Evolutionary conservation across 2,888 invertebrate genomes (phyloP), one percentile per base, ranked within the genome.

Genomic region (Kuschelorhynchus macadamiae): DNA sequence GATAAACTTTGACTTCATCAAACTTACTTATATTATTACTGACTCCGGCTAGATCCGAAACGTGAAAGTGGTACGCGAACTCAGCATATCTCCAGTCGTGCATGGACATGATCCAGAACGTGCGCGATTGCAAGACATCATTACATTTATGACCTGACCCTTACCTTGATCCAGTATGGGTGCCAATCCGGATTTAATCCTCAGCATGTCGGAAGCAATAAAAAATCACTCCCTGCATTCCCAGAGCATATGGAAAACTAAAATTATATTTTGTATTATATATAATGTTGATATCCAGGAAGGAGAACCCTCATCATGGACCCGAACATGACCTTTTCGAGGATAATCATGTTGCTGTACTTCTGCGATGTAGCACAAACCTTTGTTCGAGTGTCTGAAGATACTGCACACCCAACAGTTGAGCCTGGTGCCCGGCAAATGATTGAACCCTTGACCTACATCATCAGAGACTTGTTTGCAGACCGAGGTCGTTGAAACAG

Each of bases 81-180:
- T 67, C 89, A 89, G 76, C 90, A 92, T 80, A 90, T 91, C 72
- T 93, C 61, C 89, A 91, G 76, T 90, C 91, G 20, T 88, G 88
- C 67, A 87, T 88, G 84, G 89, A 89, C 76, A 89, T 92, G 87
- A 89, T 91, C 47, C 88, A 89, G 77, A 88, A 89, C 78, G 90
- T 91, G 30, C 85, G 90, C 39, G 87, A 87, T 63, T 88, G 89
- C 61, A 85, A 53, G 92, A 92, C 79, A 88, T 92, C 85, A 87
- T 72, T 89, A 90, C 80, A 88, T 92, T 59, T 89, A 91, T 78
- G 89, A 89, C 77, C 86, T 92, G 75, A 89, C 91, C 2, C 82
- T 90, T 68, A 91, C 90, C 0, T 85, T 92, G 14, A 87, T 92
- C 47, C 91, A 91, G 80, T 91, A 91, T 78, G 92, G n/a, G 92